Evolutionary conservation across 2,888 invertebrate genomes (phyloP), one percentile per base, ranked within the genome.

Genomic region (Ischnura elegans): DNA sequence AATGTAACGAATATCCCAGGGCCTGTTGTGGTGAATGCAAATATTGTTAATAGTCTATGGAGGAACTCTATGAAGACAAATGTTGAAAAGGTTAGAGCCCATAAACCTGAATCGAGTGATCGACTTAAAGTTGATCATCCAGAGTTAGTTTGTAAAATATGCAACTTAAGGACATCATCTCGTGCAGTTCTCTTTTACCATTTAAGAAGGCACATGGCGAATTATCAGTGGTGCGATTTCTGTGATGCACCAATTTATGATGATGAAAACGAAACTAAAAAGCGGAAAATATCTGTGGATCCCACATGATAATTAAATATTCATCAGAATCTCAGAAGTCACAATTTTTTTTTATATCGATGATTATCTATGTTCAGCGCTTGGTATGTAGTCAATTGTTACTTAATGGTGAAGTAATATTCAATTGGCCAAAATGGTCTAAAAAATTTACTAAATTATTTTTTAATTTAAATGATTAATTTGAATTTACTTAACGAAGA

Each of bases 121-220:
- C 76, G 29, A 36, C 76, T 36, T 0, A 36, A 36, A 10, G 36
- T 6, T 76, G 76, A 76, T 2, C 36, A 10, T 36, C 76, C 36
- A 16, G 76, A 36, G 29, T 76, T 76, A 36, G 36, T 36, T 6
- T 87, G 87, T 42, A 29, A 55, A 51, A 87, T 87, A 55, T 87
- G 87, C 87, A 36, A 25, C 4, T 16, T 87, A 21, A 55, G 25
- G 55, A 87, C 87, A 55, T 25, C 42, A 25, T 87, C 87, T 21
- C 87, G 55, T 21, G 19, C 87, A 55, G 55, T 87, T 87, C 87
- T 87, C 36, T 55, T 87, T 25, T 87, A 43, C 21, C 87, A 87
- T 87, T 51, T 87, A 25, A 87, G 87, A 87, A 87, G 51, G 61
- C 87, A 87, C 25, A 87, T 87, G 87, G 55, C 87, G 10, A 61